These are phyloP conservation scores for Dreissena rostriformis DNA, from an alignment of 1,140 invertebrate genomes.

Conservation along the genomic window DNA sequence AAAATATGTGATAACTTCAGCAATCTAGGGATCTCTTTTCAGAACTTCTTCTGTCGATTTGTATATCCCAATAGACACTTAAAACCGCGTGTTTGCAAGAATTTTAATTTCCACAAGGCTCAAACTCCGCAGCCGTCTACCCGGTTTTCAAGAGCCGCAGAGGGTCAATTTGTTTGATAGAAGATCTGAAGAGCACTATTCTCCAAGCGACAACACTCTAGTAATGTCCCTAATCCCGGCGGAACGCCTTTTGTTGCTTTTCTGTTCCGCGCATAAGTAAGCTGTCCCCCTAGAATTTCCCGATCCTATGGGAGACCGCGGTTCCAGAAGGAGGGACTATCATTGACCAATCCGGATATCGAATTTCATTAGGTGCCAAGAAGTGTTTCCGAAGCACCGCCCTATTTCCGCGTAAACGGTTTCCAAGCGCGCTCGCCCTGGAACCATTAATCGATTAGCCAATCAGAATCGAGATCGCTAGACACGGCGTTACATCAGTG, in stretches of 20 bases:
- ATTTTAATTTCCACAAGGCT: slow-evolving; percentile 50
- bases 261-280: slow-evolving; percentile 71
- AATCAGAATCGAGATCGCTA: slow-evolving; percentile 53
- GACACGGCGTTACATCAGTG: neutral
- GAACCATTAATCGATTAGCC: slow-evolving; percentile 57
- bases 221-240: slow-evolving; percentile 73
- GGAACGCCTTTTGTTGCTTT: slow-evolving; percentile 79
- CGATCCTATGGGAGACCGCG: slow-evolving; percentile 66
- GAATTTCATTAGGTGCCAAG: slow-evolving; percentile 50
- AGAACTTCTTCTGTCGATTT: neutral
- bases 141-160: slow-evolving; percentile 24
- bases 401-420: slow-evolving; percentile 45
- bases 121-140: slow-evolving; percentile 28
- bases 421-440: slow-evolving; percentile 30
- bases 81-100: slow-evolving; percentile 43
- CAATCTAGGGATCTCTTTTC: slow-evolving; percentile 10
- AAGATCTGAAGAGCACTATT: slow-evolving; percentile 50
- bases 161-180: slow-evolving; percentile 49
- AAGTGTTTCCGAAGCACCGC: slow-evolving; percentile 56
- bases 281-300: slow-evolving; percentile 65
- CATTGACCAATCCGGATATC: slow-evolving; percentile 65
- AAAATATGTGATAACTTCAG: slow-evolving; percentile 49
- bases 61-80: slow-evolving; percentile 56
- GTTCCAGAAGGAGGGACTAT: slow-evolving; percentile 57
- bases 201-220: slow-evolving; percentile 61